phyloP scores from a whole-genome alignment of 2,888 invertebrate species.

The Penaeus monodon region DNA sequence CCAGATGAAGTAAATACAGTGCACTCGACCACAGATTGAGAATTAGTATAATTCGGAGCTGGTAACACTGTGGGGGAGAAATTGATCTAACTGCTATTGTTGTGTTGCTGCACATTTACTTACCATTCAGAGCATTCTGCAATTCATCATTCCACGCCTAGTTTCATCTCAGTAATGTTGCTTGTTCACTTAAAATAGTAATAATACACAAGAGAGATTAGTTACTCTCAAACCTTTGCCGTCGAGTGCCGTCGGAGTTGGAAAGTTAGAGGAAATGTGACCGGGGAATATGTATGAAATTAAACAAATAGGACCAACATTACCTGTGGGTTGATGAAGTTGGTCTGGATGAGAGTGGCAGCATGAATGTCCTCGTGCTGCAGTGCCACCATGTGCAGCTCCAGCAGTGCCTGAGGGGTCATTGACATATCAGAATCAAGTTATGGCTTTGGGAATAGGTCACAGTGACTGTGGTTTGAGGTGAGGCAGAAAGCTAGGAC shows the following conservation, averaged over 20 bases:
- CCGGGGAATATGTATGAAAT: not conserved
- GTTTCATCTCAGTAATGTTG: not conserved
- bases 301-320: not conserved
- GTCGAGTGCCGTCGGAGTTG: too few species aligned
- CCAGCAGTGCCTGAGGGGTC: conserved; percentile 50
- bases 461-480: not conserved
- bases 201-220: not conserved
- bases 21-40: too few species aligned
- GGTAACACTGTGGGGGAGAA: too few species aligned
- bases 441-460: not conserved
- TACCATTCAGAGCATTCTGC: too few species aligned
- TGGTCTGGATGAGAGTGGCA: conserved; percentile 48
- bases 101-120: too few species aligned
- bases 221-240: not conserved
- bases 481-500: too few species aligned
- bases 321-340: conserved; percentile 55
- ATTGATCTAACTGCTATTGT: too few species aligned
- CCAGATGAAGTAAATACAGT: too few species aligned
- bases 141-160: too few species aligned
- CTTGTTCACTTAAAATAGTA: not conserved
- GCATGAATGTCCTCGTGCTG: conserved; percentile 58
- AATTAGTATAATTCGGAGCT: too few species aligned
- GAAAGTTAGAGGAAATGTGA: too few species aligned
- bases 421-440: not conserved
- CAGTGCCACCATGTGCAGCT: conserved; percentile 48